These are phyloP conservation scores for Corythornis leucogaster DNA, from an alignment of 2,797 vertebrate genomes.

Conservation along the genomic window DNA sequence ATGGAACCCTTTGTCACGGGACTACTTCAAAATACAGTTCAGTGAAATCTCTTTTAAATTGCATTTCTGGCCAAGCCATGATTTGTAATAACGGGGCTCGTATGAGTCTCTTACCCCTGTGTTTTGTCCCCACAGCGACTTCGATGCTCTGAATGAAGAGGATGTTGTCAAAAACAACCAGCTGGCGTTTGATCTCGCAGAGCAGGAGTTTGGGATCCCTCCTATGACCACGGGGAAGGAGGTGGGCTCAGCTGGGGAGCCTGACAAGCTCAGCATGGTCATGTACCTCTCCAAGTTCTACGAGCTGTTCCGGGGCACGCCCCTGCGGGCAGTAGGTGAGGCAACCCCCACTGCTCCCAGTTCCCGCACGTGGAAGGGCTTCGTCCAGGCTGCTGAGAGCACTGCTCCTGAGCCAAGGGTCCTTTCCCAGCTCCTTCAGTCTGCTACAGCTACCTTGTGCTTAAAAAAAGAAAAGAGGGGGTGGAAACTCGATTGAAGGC, in stretches of 20 bases:
- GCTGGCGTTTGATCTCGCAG: slow-evolving; percentile 90
- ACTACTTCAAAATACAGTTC: not conserved
- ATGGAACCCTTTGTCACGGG: not conserved
- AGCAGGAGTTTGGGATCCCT: slow-evolving; percentile 91
- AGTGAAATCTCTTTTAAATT: not conserved
- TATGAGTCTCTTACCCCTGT: not conserved
- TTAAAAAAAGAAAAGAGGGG: not conserved
- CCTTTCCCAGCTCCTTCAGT: not conserved
- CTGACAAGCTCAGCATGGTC: slow-evolving; percentile 90
- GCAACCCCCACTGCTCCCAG: not conserved
- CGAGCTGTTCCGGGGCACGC: slow-evolving; percentile 91
- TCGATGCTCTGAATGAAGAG: slow-evolving; percentile 88
- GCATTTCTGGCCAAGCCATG: not conserved
- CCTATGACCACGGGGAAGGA: slow-evolving; percentile 87
- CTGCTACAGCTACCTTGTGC: not conserved
- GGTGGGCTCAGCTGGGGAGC: slow-evolving; percentile 80
- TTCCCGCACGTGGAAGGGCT: not conserved
- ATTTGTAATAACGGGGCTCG: not conserved
- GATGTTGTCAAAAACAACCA: slow-evolving; percentile 88
- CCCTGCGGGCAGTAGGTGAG: slow-evolving; percentile 87
- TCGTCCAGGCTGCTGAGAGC: not conserved
- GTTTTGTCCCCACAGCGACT: slow-evolving; percentile 82
- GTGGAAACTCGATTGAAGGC: not conserved
- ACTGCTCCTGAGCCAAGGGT: not conserved
- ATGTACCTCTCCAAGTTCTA: slow-evolving; percentile 96